Evolutionary conservation across 2,888 invertebrate species (phyloP), one percentile per base, ranked within the genome.

Genomic region (Drosophila siamana): DNA sequence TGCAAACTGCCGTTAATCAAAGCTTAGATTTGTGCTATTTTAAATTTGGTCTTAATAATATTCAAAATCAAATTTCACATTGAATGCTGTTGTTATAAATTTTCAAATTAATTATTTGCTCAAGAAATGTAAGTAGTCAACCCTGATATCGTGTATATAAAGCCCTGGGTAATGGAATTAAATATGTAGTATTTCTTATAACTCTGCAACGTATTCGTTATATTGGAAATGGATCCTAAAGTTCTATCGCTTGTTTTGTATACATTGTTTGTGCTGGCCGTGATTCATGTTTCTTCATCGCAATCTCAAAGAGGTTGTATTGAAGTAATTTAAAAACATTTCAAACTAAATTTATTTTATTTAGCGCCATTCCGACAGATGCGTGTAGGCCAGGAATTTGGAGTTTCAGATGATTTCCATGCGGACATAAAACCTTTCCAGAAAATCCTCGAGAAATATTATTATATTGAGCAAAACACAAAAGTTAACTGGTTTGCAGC

Each of bases 401-500:
- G 24, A 16, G 16, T 70, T 6, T 5, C 19, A 13, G 13, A 11
- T 2, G 26, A 46, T 22, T 70, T 69, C 16, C 0, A 52, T 22
- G 63, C 19, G 0, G 7, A 44, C 0, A 22, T 4, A 9, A 4
- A 9, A 1, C 28, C 38, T 0, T 70, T 57, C 16, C 0, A 9
- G 4, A 41, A 8, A 24, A 9, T 70, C 0, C 22, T 11, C 0
- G 11, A 7, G 0, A 70, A 64, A 11, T 70, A 64, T 55, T 70
- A 50, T 13, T 64, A 59, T 50, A 46, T 70, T n/a, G 47, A 52
- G 16, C 1, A 0, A 0, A 13, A 7, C 1, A 8, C 0, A 0
- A 4, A 0, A 1, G 0, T 59, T 2, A 51, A 9, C 15, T 70
- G 70, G 70, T 70, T 16, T 54, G 13, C 2, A 11, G 71, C 71